Percentiles rank a stretch among this genome's conserved stretches.
phyloP scores from a whole-genome alignment of 1,140 invertebrate genomes.

The Steinernema khuongi region DNA sequence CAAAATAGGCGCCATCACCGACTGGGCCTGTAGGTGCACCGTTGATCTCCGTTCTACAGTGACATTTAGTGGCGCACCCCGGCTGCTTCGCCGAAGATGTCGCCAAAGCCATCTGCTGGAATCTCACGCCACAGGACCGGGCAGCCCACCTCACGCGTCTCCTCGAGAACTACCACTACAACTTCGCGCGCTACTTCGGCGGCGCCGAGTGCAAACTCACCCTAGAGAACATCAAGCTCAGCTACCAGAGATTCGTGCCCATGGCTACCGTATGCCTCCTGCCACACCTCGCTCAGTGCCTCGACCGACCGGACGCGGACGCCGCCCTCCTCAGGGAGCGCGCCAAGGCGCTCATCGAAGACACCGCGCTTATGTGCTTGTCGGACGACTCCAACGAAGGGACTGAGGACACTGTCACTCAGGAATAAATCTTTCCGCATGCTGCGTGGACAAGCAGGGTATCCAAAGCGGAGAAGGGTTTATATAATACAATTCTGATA shows the following conservation, averaged over 20 bases:
- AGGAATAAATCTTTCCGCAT: too few species aligned
- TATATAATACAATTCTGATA: too few species aligned
- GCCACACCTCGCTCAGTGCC: conserved; percentile 25
- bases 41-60: not conserved
- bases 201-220: conserved; percentile 24
- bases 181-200: conserved; percentile 27
- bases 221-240: conserved; percentile 26
- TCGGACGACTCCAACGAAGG: not conserved
- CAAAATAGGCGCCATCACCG: conserved; percentile 43
- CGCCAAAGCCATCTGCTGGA: conserved; percentile 55
- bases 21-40: conserved; percentile 49
- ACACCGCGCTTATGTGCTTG: not conserved
- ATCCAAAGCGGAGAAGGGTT: too few species aligned
- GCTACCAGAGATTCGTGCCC: conserved; percentile 33
- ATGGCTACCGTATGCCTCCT: conserved; percentile 33
- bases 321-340: conserved; percentile 27
- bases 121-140: conserved; percentile 37
- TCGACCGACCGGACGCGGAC: conserved; percentile 20
- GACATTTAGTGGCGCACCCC: conserved; percentile 47
- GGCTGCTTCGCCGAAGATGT: conserved; percentile 55
- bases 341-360: conserved; percentile 29
- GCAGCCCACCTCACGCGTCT: conserved; percentile 24
- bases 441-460: too few species aligned
- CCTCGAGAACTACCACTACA: conserved; percentile 34
- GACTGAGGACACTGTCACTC: not conserved